These are phyloP conservation scores for Scaeva pyrastri DNA, from an alignment of 2,888 invertebrate species.

Conservation along the genomic window DNA sequence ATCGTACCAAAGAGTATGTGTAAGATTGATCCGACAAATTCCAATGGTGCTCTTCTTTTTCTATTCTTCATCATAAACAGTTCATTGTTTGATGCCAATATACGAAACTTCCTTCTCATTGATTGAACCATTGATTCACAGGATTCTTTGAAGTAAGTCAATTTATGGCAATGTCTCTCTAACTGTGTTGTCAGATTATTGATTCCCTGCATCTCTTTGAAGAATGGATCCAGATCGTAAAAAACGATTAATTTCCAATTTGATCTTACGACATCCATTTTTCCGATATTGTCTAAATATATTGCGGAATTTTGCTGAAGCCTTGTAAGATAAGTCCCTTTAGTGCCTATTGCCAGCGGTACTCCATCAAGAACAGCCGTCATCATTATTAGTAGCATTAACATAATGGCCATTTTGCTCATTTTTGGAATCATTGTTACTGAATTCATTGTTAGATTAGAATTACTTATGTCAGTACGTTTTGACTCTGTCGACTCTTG, in stretches of 20 bases:
- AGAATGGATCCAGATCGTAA: conserved; percentile 20
- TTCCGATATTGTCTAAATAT: conserved; percentile 6
- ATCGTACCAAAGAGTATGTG: conserved; percentile 37
- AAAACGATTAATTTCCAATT: conserved; percentile 1
- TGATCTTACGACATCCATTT: conserved; percentile 14
- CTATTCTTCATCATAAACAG: conserved; percentile 7
- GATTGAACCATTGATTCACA: not conserved
- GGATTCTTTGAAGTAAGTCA: not conserved
- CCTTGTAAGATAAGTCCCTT: conserved; percentile 18
- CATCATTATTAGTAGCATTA: conserved; percentile 9
- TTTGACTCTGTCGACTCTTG: conserved; percentile 2
- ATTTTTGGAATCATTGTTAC: not conserved
- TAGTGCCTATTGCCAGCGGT: conserved; percentile 12
- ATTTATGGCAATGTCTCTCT: conserved; percentile 3
- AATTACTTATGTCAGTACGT: not conserved
- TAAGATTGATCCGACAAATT: conserved; percentile 39
- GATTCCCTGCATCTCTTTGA: no score
- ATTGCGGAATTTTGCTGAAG: conserved; percentile 11
- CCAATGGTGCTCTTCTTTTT: conserved; percentile 37
- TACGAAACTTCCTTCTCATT: not conserved
- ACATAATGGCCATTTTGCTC: conserved; percentile 8
- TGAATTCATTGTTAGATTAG: not conserved
- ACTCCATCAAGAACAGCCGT: not conserved
- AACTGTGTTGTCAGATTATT: conserved; percentile 11
- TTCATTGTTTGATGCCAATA: not conserved